These are phyloP conservation scores for Mola mola DNA, from an alignment of 2,113 vertebrate species.

Conservation along the genomic window DNA sequence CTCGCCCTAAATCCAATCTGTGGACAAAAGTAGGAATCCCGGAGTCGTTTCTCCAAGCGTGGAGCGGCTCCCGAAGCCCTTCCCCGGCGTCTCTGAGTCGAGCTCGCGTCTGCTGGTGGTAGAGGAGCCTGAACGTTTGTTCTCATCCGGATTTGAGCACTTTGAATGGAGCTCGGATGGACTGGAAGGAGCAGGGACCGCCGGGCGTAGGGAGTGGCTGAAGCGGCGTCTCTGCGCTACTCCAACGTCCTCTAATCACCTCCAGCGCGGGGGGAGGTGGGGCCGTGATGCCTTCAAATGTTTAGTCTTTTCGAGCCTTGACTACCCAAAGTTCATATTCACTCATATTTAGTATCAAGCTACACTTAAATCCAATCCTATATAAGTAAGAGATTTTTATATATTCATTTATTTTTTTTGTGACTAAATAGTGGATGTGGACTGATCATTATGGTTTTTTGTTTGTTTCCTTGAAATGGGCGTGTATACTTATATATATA, in stretches of 20 bases:
- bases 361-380: too few relatives aligned
- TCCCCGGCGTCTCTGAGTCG: constrained; percentile 25
- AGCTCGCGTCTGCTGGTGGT: constrained; percentile 30
- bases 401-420: too few relatives aligned
- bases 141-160: constrained; percentile 59
- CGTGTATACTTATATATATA: too few relatives aligned
- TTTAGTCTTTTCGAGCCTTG: too few relatives aligned
- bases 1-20: constrained; percentile 60
- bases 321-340: too few relatives aligned
- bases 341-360: too few relatives aligned
- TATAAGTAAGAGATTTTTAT: too few relatives aligned
- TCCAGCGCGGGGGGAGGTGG: constrained; percentile 38
- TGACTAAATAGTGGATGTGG: too few relatives aligned
- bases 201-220: constrained; percentile 74
- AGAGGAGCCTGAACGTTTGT: constrained; percentile 50
- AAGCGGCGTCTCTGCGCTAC: constrained; percentile 62
- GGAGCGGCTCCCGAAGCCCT: constrained; percentile 54
- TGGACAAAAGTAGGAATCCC: constrained; percentile 56
- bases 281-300: constrained; percentile 38
- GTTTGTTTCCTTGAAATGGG: too few relatives aligned
- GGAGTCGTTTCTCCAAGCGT: constrained; percentile 36
- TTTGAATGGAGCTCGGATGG: constrained; percentile 65
- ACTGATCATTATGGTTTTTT: too few relatives aligned
- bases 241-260: constrained; percentile 73
- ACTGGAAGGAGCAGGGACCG: constrained; percentile 44